Evolutionary conservation across 1,140 invertebrate genomes (phyloP).

Genomic region (Physella acuta): DNA sequence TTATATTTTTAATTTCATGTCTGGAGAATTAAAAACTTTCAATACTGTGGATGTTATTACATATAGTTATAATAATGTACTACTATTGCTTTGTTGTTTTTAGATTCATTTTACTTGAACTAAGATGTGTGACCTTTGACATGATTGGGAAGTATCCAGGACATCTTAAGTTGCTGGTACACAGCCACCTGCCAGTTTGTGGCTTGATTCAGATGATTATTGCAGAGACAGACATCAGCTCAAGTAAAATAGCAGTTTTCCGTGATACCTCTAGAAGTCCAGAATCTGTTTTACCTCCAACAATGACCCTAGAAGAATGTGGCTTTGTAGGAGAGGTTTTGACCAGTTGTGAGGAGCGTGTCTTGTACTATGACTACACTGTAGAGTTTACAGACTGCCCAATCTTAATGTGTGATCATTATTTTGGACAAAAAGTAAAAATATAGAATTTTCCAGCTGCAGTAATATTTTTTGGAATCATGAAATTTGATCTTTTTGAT

Average conservation of each 20-base stretch:
- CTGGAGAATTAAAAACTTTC: not conserved
- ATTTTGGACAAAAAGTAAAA: conserved; percentile 42
- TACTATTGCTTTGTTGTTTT: conserved; percentile 26
- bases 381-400: conserved; percentile 56
- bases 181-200: conserved; percentile 44
- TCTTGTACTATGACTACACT: conserved; percentile 54
- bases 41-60: not conserved
- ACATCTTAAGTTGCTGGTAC: conserved; percentile 45
- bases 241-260: conserved; percentile 52
- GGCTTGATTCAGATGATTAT: conserved; percentile 47
- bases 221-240: conserved; percentile 42
- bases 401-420: conserved; percentile 54
- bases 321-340: conserved; percentile 43
- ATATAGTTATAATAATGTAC: not conserved
- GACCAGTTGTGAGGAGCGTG: conserved; percentile 46
- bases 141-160: conserved; percentile 41
- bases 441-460: no score
- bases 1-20: not conserved
- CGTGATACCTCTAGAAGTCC: conserved; percentile 41
- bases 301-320: conserved; percentile 46
- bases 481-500: no score
- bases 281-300: conserved; percentile 42
- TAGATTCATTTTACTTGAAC: conserved; percentile 44
- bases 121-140: conserved; percentile 51
- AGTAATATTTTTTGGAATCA: no score